Conservation (phyloP, 1,140 invertebrate species). For the Brevipalpus yothersi region DNA sequence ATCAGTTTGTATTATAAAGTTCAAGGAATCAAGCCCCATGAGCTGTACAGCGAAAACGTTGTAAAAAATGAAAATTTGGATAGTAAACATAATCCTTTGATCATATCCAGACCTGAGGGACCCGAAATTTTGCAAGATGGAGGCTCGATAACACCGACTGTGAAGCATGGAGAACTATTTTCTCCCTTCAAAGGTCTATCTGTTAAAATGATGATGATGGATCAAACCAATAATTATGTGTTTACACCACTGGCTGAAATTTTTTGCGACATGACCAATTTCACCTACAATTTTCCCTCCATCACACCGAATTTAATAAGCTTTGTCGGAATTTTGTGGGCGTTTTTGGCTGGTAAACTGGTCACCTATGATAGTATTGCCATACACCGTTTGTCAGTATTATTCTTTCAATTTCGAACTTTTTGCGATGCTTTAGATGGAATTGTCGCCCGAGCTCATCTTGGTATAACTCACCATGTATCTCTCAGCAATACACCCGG, state of each 20-base stretch:
- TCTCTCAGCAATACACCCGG: slow-evolving; percentile 6
- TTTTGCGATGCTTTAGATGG: slow-evolving; percentile 54
- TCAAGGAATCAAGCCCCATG: slow-evolving; percentile 2
- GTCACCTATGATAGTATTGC: slow-evolving; percentile 30
- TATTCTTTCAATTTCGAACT: slow-evolving; percentile 26
- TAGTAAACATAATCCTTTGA: neutral
- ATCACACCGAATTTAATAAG: slow-evolving; percentile 53
- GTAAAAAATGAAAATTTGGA: neutral
- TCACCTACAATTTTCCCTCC: slow-evolving; percentile 33
- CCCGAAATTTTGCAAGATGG: neutral
- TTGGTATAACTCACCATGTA: slow-evolving; percentile 24
- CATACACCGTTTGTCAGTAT: slow-evolving; percentile 35
- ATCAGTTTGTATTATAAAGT: slow-evolving; percentile 13
- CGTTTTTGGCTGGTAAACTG: slow-evolving; percentile 36
- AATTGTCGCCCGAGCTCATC: slow-evolving; percentile 35
- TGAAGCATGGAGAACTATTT: neutral
- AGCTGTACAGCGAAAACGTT: neutral
- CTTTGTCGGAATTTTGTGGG: slow-evolving; percentile 40
- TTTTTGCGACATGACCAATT: slow-evolving; percentile 18
- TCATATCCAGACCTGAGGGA: neutral
- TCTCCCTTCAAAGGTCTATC: slow-evolving; percentile 12
- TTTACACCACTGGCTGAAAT: slow-evolving; percentile 12
- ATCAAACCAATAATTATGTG: slow-evolving; percentile 14
- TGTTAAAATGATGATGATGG: slow-evolving; percentile 15
- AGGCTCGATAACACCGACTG: neutral